These are phyloP conservation scores for Pseudomugil gertrudae DNA, from an alignment of 2,797 vertebrate species.

Conservation along the genomic window DNA sequence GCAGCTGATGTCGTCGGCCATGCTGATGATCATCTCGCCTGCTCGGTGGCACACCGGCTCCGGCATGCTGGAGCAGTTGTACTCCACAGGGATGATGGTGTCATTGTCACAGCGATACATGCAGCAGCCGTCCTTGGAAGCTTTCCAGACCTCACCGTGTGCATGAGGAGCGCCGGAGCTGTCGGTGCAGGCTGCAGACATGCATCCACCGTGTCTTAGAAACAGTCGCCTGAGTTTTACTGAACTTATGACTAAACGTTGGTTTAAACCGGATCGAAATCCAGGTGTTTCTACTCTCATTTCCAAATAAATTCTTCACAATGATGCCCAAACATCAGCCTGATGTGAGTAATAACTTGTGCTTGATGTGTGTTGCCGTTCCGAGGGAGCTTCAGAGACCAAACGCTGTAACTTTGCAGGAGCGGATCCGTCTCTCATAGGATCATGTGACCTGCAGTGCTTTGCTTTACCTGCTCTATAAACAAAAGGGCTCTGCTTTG, in stretches of 20 bases:
- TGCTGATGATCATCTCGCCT: conserved; percentile 86
- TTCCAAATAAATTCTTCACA: not conserved
- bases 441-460: too few species aligned
- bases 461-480: too few species aligned
- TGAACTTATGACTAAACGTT: not conserved
- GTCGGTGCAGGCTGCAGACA: conserved; percentile 90
- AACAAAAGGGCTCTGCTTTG: too few species aligned
- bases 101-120: conserved; percentile 91
- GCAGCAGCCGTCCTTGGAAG: conserved; percentile 89
- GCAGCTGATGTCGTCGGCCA: conserved; percentile 87
- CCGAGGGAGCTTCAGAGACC: too few species aligned
- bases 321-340: too few species aligned
- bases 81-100: conserved; percentile 85
- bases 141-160: conserved; percentile 91
- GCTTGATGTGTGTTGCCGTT: too few species aligned
- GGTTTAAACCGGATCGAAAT: not conserved
- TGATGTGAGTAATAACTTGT: too few species aligned
- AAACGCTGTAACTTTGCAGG: too few species aligned
- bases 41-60: conserved; percentile 79
- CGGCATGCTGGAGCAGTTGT: conserved; percentile 82
- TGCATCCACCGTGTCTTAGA: not conserved
- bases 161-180: conserved; percentile 86
- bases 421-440: too few species aligned
- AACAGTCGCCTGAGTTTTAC: not conserved
- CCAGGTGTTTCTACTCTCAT: not conserved